Conservation (phyloP, 2,797 vertebrate species). For the Syndactyla subalaris region DNA sequence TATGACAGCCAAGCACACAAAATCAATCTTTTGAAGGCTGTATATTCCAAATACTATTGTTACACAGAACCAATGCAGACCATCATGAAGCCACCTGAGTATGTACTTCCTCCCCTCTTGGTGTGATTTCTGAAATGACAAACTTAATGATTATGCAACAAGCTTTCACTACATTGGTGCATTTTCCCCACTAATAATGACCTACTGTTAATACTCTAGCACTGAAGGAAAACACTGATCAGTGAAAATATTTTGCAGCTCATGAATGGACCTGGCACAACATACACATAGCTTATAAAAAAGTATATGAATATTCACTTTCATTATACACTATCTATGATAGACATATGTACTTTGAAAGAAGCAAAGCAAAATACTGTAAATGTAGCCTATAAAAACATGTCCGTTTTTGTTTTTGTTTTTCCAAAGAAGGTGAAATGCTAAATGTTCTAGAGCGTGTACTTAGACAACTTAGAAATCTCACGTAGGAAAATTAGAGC, state of each 20-base stretch:
- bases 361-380: neutral
- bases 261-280: neutral
- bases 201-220: neutral
- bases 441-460: neutral
- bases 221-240: neutral
- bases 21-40: neutral
- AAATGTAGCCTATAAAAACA: neutral
- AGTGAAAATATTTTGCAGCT: constrained; percentile 7
- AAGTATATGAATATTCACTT: neutral
- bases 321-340: neutral
- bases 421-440: neutral
- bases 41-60: neutral
- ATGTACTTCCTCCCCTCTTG: neutral
- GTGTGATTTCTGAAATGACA: neutral
- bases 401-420: neutral
- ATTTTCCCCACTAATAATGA: neutral
- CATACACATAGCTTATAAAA: neutral
- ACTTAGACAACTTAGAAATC: neutral
- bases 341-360: neutral
- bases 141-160: neutral
- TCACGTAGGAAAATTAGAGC: neutral
- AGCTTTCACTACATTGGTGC: neutral
- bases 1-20: neutral
- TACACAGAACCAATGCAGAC: neutral
- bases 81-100: neutral